Conservation (phyloP, 2,113 vertebrate species). For the Dinomys branickii region DNA sequence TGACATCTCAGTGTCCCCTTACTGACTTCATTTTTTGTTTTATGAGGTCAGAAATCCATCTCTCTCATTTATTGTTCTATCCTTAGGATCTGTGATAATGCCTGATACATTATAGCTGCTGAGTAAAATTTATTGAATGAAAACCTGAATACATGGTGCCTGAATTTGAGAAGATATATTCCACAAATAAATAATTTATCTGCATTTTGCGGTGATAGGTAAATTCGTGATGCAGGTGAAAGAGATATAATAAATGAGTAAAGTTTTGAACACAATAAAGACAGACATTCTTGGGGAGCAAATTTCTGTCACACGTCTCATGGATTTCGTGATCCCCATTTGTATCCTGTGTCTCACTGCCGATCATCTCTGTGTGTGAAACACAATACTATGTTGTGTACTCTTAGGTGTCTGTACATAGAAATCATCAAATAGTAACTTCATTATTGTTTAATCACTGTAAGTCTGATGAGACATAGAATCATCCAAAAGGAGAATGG, state of each 20-base stretch:
- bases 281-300: neutral
- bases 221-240: neutral
- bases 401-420: neutral
- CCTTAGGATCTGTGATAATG: neutral
- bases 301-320: neutral
- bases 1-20: neutral
- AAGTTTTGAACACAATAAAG: neutral
- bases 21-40: neutral
- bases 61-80: neutral
- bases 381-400: neutral
- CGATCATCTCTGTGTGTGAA: neutral
- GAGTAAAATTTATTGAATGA: neutral
- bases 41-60: neutral
- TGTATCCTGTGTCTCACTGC: neutral
- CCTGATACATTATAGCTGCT: neutral
- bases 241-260: neutral
- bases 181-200: neutral
- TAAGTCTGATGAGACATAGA: neutral
- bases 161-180: neutral
- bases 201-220: neutral
- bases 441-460: neutral
- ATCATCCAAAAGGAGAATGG: neutral
- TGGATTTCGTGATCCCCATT: neutral
- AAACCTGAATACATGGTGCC: neutral
- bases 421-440: neutral